These are phyloP conservation scores for Drosophila nigromelanica DNA, from an alignment of 1,140 invertebrate species.

Conservation along the genomic window DNA sequence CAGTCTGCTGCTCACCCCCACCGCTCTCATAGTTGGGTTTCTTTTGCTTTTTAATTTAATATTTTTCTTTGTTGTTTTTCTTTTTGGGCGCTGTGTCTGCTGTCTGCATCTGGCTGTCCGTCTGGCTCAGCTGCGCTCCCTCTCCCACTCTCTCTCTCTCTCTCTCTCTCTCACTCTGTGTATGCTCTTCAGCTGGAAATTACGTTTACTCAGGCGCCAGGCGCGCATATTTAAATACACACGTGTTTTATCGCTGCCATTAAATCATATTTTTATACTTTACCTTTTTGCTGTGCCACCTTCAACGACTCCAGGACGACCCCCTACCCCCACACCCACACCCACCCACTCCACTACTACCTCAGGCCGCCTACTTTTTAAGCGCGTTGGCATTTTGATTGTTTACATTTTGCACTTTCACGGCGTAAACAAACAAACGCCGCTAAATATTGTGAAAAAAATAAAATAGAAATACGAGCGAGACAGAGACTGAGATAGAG, in stretches of 20 bases:
- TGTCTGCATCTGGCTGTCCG: conserved; percentile 53
- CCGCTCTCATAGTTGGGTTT: conserved; percentile 50
- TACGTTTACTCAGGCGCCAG: conserved; percentile 83
- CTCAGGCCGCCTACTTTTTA: not conserved
- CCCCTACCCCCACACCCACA: conserved; percentile 14
- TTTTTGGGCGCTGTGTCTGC: conserved; percentile 52
- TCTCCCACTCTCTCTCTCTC: conserved; percentile 4
- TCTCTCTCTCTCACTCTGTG: conserved; percentile 5
- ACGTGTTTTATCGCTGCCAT: conserved; percentile 84
- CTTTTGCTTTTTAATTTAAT: conserved; percentile 74
- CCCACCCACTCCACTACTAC: not conserved
- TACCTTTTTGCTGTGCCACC: conserved; percentile 68
- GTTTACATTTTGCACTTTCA: conserved; percentile 84
- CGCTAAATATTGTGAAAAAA: conserved; percentile 75
- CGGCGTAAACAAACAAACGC: conserved; percentile 74
- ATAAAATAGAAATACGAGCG: conserved; percentile 44
- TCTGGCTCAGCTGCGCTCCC: conserved; percentile 1
- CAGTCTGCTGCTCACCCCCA: not conserved
- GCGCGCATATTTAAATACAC: conserved; percentile 84
- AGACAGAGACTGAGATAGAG: conserved; percentile 19
- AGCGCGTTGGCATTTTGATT: conserved; percentile 73
- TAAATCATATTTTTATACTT: conserved; percentile 84
- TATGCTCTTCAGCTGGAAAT: conserved; percentile 63
- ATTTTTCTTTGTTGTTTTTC: conserved; percentile 77
- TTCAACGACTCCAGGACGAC: conserved; percentile 38